Base-by-base conservation (phyloP, 2,888 invertebrate genomes). In the Pristionchus exspectatus region DNA sequence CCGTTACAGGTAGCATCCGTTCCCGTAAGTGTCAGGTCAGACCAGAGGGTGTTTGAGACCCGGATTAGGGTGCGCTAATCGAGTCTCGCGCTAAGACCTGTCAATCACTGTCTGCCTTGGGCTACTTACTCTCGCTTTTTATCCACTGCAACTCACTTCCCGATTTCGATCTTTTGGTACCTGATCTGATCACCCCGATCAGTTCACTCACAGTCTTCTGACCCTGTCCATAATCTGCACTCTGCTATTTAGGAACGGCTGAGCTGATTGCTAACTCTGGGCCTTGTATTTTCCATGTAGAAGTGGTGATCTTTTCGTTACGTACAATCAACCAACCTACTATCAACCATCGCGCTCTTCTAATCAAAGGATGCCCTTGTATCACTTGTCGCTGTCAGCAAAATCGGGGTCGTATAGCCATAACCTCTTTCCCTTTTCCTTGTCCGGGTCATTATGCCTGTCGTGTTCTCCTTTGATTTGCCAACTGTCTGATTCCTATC, bases 401-500 rank as follows among this genome's bases (percentile, higher is more conserved):
- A 74, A 38, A 38, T 74, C 74, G 74, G 38, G 74, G 74, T 38
- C 50, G 81, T 81, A 81, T 81, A n/a, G 50, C 81, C 81, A 81
- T 54, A 81, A 81, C 81, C 50, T 54, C 74, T 38, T 21, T 7
- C 72, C 27, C 33, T 21, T 18, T 74, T 74, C 69, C 27, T 81
- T 81, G 81, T 81, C 27, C 81, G n/a, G 74, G 74, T 21, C 81
- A 81, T 81, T 81, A 81, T 50, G 24, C 81, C 81, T 77, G 77
- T 77, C 81, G 59, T 85, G 84, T 59, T 85, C 54, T 56, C 84
- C 84, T 85, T 85, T 85, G 84, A 85, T 85, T 85, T 85, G 84
- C 81, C 16, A 85, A 38, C 56, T 85, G n/a, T 38, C 84, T 24
- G 59, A 85, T 85, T 24, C 59, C 59, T 59, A 85, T 85, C 84